Evolutionary conservation across 1,140 invertebrate genomes (phyloP).

Genomic region (Antheraea pernyi): DNA sequence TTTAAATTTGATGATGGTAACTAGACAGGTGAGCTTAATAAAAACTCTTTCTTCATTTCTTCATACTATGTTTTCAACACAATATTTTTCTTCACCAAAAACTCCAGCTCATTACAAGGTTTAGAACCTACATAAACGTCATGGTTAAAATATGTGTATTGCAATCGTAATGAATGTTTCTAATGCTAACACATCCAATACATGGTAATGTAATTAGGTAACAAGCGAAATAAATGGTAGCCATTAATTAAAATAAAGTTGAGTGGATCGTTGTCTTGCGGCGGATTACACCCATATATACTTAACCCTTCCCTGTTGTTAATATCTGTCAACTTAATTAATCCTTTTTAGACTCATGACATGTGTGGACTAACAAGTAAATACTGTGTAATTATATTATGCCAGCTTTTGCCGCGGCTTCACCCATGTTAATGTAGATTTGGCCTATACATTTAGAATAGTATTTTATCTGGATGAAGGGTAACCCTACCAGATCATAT

Average conservation of each 20-base stretch:
- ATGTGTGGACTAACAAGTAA: neutral
- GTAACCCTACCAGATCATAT: no score
- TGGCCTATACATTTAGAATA: no score
- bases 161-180: neutral
- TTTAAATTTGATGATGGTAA: no score
- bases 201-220: constrained; percentile 26
- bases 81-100: no score
- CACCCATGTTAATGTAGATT: no score
- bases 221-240: constrained; percentile 37
- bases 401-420: no score
- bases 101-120: no score
- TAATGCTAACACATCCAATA: neutral
- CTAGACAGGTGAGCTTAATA: no score
- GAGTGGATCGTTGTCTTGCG: constrained; percentile 41
- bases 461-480: no score
- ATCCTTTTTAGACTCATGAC: constrained; percentile 16
- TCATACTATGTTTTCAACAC: no score
- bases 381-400: neutral
- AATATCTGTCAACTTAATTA: constrained; percentile 39
- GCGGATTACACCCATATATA: constrained; percentile 42
- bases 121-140: no score
- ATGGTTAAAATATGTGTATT: neutral
- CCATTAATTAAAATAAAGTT: constrained; percentile 52
- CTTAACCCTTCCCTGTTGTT: constrained; percentile 53
- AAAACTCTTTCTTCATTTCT: no score